Evolutionary conservation across 1,140 invertebrate genomes (phyloP), one percentile per base, ranked within the genome.

Genomic region (Drosophila ananassae): DNA sequence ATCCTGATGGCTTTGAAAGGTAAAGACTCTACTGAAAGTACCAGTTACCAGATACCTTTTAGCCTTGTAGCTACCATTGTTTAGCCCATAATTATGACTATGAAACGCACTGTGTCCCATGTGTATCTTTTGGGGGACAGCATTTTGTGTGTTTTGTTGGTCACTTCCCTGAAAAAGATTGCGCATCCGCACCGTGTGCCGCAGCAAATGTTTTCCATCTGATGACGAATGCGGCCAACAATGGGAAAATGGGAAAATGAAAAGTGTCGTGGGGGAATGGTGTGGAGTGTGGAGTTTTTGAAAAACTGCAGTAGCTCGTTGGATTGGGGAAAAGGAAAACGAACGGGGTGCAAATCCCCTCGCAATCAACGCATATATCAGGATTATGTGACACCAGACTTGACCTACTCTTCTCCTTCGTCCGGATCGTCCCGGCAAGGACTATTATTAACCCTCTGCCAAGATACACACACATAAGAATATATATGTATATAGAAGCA

Each of bases 101-200:
- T n/a, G 59, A 13, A 22, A 61, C 59, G 50, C 50, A 54, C 50
- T 62, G 62, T 37, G 10, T 37, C 21, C 25, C 57, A 2, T 13
- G 13, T 51, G 25, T 74, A 25, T 32, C 12, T 47, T 47, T 17
- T 55, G 24, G 13, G 30, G 13, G n/a, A 37, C 44, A 62, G 61
- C 79, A 55, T 74, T 68, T 44, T 25, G 34, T 10, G 41, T 4
- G 13, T 21, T 12, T 53, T 58, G 64, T 57, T 71, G 67, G 51
- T 24, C 46, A 57, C 52, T 80, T 80, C 71, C 51, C 37, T 62
- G 76, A 10, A 74, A 69, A 62, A 68, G 25, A 79, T 79, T 63
- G 58, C 63, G 63, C 47, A 75, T 79, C 61, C 71, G 58, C 71
- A 28, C 54, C 44, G 53, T 69, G 39, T 10, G 44, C 64, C 54